phyloP scores from a whole-genome alignment of 2,888 invertebrate species.

The Chesias legatella region DNA sequence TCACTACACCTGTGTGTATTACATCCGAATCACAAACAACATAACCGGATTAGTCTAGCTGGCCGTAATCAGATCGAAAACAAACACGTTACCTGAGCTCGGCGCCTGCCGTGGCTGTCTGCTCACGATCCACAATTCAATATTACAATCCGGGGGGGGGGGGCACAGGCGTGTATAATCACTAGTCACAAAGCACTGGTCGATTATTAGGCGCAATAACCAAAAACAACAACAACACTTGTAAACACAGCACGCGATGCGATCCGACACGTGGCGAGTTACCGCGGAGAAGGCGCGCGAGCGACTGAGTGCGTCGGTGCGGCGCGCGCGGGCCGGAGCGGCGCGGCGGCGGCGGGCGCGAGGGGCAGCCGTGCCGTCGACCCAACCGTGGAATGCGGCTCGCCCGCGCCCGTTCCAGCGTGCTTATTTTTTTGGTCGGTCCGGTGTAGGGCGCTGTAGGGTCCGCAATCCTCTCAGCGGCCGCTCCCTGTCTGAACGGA shows the following conservation, averaged over 20 bases:
- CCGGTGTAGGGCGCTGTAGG: slow-evolving; percentile 31
- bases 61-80: slow-evolving; percentile 62
- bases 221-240: slow-evolving; percentile 67
- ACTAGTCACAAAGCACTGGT: slow-evolving; percentile 56
- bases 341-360: slow-evolving; percentile 5
- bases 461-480: slow-evolving; percentile 33
- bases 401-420: slow-evolving; percentile 69
- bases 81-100: slow-evolving; percentile 72
- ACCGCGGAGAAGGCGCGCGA: slow-evolving; percentile 66
- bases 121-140: slow-evolving; percentile 52
- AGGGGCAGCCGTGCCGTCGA: slow-evolving; percentile 54
- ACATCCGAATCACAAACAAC: slow-evolving; percentile 34
- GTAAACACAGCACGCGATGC: slow-evolving; percentile 70
- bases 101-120: slow-evolving; percentile 68
- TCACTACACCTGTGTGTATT: slow-evolving; percentile 45
- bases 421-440: slow-evolving; percentile 60
- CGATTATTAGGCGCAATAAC: slow-evolving; percentile 45
- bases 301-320: slow-evolving; percentile 64
- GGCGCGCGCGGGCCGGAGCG: slow-evolving; percentile 66
- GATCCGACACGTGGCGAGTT: slow-evolving; percentile 48
- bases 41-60: slow-evolving; percentile 44
- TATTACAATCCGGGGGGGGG: slow-evolving; percentile 33
- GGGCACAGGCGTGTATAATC: slow-evolving; percentile 34
- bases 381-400: slow-evolving; percentile 75
- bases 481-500: too few species aligned